These are phyloP conservation scores for Prosopocoilus inquinatus DNA, from an alignment of 2,888 invertebrate genomes.

Conservation along the genomic window DNA sequence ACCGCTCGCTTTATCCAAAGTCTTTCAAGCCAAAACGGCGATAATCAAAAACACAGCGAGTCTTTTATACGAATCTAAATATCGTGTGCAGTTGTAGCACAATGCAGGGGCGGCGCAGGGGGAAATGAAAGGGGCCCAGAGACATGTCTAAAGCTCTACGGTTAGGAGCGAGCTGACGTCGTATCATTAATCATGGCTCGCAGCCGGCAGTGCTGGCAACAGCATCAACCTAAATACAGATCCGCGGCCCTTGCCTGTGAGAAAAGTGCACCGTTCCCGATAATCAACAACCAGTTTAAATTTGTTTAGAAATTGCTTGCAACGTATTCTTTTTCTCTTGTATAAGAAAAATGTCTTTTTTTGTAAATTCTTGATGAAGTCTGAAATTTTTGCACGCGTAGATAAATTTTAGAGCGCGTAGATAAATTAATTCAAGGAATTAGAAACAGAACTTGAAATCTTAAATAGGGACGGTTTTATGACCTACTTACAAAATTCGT, in stretches of 20 bases:
- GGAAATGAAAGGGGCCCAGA: conserved; percentile 44
- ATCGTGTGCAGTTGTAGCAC: conserved; percentile 46
- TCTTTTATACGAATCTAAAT: conserved; percentile 50
- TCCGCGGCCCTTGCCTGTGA: conserved; percentile 43
- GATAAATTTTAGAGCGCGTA: too few species aligned
- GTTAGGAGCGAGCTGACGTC: conserved; percentile 50
- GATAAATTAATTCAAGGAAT: too few species aligned
- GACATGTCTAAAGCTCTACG: conserved; percentile 51
- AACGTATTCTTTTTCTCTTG: neutral
- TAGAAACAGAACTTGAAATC: too few species aligned
- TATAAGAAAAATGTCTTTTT: neutral
- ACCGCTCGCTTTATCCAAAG: conserved; percentile 39
- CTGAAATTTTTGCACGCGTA: too few species aligned
- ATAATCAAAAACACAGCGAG: conserved; percentile 50
- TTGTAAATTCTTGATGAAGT: too few species aligned
- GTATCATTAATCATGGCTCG: conserved; percentile 52
- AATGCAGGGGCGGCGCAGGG: conserved; percentile 34
- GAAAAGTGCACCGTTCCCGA: conserved; percentile 47
- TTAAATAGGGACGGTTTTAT: conserved; percentile 9
- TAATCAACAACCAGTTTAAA: conserved; percentile 48
- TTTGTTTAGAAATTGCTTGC: conserved; percentile 35
- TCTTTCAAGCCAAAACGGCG: conserved; percentile 49
- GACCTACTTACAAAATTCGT: conserved; percentile 34
- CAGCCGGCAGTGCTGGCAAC: conserved; percentile 50
- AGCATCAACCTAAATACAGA: conserved; percentile 49